Evolutionary conservation across 2,113 vertebrate species (phyloP).

Genomic region (Saccopteryx leptura): DNA sequence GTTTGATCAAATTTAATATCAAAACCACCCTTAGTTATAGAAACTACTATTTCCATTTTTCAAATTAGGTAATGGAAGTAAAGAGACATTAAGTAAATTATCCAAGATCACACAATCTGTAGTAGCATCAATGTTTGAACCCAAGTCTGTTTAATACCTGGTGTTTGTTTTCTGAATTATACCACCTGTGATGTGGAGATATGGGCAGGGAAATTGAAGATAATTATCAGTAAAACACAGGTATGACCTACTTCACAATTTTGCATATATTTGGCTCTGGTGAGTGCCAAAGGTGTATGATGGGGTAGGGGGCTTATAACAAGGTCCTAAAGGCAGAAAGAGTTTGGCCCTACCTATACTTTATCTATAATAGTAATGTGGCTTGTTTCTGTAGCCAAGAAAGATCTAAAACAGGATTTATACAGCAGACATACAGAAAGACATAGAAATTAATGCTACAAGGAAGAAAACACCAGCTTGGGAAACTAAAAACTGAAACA

Average conservation of each 20-base stretch:
- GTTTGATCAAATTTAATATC: not conserved
- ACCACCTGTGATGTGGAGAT: not conserved
- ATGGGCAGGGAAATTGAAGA: not conserved
- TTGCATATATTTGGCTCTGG: not conserved
- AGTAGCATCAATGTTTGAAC: not conserved
- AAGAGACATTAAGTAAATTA: not conserved
- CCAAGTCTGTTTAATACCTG: not conserved
- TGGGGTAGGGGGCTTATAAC: rapidly evolving
- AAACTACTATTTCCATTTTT: not conserved
- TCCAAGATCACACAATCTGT: not conserved
- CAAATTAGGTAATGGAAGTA: not conserved
- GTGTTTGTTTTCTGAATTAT: not conserved
- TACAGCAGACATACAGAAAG: not conserved
- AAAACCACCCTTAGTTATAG: not conserved
- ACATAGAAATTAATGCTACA: not conserved
- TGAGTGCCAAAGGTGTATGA: not conserved
- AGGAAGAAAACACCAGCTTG: not conserved
- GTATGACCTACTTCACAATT: not conserved
- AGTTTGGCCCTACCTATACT: not conserved
- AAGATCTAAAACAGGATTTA: not conserved
- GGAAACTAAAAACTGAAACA: not conserved
- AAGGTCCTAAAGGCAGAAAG: not conserved
- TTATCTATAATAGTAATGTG: not conserved
- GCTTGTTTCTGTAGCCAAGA: not conserved
- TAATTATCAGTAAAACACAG: not conserved